Percentiles rank a stretch among this genome's conserved stretches.
These are phyloP conservation scores for Distichodus sexfasciatus DNA, from an alignment of 2,797 vertebrate species.

Conservation along the genomic window DNA sequence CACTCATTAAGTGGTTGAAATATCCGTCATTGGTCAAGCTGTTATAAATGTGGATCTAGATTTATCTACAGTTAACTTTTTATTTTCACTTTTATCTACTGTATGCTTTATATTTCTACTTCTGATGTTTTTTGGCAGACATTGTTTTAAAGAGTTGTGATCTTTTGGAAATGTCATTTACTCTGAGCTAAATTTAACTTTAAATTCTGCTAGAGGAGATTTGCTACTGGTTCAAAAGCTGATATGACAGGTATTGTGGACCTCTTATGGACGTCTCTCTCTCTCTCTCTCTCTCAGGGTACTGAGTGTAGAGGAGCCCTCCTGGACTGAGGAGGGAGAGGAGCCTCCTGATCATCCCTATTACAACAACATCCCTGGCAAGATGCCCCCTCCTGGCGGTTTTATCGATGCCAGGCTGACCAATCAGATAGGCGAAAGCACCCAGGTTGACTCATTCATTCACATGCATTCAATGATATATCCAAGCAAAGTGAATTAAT, in stretches of 20 bases:
- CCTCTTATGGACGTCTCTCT: not conserved
- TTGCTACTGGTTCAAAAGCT: not conserved
- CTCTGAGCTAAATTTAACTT: not conserved
- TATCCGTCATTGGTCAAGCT: too few relatives aligned
- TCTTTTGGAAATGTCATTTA: too few relatives aligned
- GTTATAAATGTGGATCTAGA: too few relatives aligned
- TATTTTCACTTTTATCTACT: too few relatives aligned
- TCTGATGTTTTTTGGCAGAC: too few relatives aligned
- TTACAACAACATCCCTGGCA: slow-evolving; percentile 93
- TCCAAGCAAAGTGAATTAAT: not conserved
- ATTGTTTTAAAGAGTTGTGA: too few relatives aligned
- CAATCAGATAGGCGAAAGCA: slow-evolving; percentile 72
- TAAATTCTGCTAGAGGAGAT: not conserved
- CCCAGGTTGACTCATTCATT: slow-evolving; percentile 69
- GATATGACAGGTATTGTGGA: not conserved
- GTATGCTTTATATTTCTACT: too few relatives aligned
- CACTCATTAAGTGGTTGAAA: too few relatives aligned
- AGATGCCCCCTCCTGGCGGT: slow-evolving; percentile 86
- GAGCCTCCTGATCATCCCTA: slow-evolving; percentile 84
- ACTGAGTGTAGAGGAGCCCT: slow-evolving; percentile 89
- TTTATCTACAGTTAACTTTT: too few relatives aligned
- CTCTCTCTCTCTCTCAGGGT: slow-evolving; percentile 66
- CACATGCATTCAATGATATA: not conserved
- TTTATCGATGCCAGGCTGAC: slow-evolving; percentile 84
- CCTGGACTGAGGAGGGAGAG: slow-evolving; percentile 87